Base-by-base conservation (phyloP, 2,113 vertebrate species). In the Bombycilla garrulus region DNA sequence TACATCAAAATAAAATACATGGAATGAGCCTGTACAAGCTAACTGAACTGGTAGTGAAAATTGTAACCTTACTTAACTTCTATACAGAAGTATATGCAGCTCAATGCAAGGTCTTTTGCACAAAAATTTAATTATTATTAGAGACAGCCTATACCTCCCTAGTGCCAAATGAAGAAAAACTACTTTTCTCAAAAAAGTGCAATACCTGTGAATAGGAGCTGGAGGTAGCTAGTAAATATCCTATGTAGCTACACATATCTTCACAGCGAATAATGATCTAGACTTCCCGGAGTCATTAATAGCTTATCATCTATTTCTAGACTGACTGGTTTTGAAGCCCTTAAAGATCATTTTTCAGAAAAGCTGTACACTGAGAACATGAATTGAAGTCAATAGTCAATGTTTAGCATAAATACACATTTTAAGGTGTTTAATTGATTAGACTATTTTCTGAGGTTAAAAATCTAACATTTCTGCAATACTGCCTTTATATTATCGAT, bases 391-490 rank as follows among this genome's bases (percentile, higher is more conserved):
- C 61, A 76, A 56, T 12, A 83, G 38, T 2, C 2, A 78, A 84
- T 25, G 22, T 6, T 24, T 17, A 66, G 64, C 6, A 4, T 50
- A 54, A 86, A 81, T 54, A 51, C 11, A 47, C 12, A 57, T 40
- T 58, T 85, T 44, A 53, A 88, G 28, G 66, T 67, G 57, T 82
- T 94, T 72, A 72, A 93, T 5, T 69, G 78, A 92, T 77, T n/a
- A 28, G 58, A 58, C 38, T 88, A 14, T 82, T 83, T 86, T 81
- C 51, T 56, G 79, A 94, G 28, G 19, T 88, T 73, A 70, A 91
- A 92, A 93, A 80, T 58, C 19, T 33, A 45, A 4, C 86, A 58
- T 66, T 96, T 85, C 86, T 94, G 79, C 71, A 94, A 51, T 86
- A 82, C 19, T 50, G 54, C 28, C 38, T 85, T 42, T 77, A 54